Evolutionary conservation across 2,888 invertebrate genomes (phyloP).

Genomic region (Orthosia gracilis): DNA sequence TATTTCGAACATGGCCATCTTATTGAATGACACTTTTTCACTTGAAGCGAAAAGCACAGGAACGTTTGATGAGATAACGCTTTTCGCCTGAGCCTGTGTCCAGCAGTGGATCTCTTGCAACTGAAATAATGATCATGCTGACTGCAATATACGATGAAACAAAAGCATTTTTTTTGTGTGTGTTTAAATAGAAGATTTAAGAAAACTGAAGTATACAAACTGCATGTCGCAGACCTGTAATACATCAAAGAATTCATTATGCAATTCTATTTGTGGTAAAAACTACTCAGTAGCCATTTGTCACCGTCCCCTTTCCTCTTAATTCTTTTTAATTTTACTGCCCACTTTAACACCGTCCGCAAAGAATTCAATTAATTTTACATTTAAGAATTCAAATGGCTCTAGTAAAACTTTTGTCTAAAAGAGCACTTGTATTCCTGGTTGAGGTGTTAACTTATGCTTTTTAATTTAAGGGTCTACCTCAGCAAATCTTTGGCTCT

Average conservation of each 20-base stretch:
- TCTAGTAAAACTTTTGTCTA: slow-evolving; percentile 38
- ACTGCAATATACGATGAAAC: neutral
- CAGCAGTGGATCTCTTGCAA: neutral
- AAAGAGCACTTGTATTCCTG: slow-evolving; percentile 42
- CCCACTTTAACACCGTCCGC: slow-evolving; percentile 27
- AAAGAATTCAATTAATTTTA: slow-evolving; percentile 55
- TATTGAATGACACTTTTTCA: too few relatives aligned
- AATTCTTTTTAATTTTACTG: slow-evolving; percentile 42
- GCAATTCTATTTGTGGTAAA: slow-evolving; percentile 34
- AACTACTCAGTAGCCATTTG: slow-evolving; percentile 33
- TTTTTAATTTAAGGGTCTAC: slow-evolving; percentile 66
- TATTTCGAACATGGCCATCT: too few relatives aligned
- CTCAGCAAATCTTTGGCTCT: slow-evolving; percentile 45
- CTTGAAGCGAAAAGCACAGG: neutral
- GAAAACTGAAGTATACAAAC: neutral
- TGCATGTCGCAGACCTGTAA: neutral
- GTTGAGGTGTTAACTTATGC: slow-evolving; percentile 61
- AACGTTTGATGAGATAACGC: neutral
- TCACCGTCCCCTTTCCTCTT: slow-evolving; percentile 12
- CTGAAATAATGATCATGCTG: neutral
- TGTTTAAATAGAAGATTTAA: neutral
- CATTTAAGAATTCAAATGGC: slow-evolving; percentile 45
- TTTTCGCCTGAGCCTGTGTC: neutral
- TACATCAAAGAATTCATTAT: slow-evolving; percentile 12
- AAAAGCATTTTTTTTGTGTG: neutral